A percentile compares a stretch with the other conserved stretches of the same genome.
Evolutionary conservation across 2,888 invertebrate species (phyloP).

Genomic region (Ophion slaviceki): DNA sequence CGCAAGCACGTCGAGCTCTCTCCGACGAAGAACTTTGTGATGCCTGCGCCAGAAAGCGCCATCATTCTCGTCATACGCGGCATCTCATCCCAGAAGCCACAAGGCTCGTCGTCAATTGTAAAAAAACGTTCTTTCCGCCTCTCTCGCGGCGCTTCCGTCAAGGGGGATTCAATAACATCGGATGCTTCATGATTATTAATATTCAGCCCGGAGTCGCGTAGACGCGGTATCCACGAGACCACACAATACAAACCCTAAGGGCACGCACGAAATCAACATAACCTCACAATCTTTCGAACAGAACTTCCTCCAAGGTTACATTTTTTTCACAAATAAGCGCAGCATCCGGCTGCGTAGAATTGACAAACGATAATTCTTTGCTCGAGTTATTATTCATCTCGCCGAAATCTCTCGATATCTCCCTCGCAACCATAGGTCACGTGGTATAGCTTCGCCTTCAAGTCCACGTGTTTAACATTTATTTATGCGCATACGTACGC

Average conservation of each 20-base stretch:
- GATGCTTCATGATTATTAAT: conserved; percentile 53
- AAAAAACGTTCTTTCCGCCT: conserved; percentile 22
- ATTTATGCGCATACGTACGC: background rate
- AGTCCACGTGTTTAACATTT: conserved; percentile 17
- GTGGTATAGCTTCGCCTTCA: background rate
- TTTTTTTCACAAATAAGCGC: background rate
- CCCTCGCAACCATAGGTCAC: background rate
- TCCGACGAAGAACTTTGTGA: background rate
- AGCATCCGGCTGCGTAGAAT: background rate
- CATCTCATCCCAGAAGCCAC: conserved; percentile 12
- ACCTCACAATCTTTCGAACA: background rate
- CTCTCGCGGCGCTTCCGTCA: background rate
- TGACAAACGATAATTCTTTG: background rate
- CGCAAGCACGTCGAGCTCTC: background rate
- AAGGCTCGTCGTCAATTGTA: conserved; percentile 48
- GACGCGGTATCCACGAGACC: background rate
- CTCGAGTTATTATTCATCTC: background rate
- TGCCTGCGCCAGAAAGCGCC: conserved; percentile 6
- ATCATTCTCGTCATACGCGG: background rate
- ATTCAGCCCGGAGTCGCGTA: conserved; percentile 22
- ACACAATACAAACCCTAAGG: conserved; percentile 5
- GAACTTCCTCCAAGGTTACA: background rate
- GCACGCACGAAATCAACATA: background rate
- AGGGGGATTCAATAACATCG: conserved; percentile 25
- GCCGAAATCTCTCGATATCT: background rate